Conservation (phyloP, 2,888 invertebrate species). For the Troglohyphantes excavatus region DNA sequence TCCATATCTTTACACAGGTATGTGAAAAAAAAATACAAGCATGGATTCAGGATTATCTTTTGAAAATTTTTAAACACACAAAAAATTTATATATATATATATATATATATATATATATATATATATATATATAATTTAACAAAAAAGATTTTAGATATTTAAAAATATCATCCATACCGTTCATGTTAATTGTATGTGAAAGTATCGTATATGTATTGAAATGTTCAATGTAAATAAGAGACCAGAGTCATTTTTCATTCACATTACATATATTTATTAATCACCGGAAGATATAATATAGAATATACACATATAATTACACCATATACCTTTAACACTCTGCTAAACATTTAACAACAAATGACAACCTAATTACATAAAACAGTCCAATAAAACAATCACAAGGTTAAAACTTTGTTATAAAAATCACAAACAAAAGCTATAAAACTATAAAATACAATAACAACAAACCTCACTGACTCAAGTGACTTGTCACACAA, state of each 20-base stretch:
- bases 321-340: slow-evolving; percentile 31
- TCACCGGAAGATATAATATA: slow-evolving; percentile 46
- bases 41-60: too few relatives aligned
- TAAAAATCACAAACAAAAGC: slow-evolving; percentile 52
- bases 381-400: slow-evolving; percentile 39
- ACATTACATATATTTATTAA: slow-evolving; percentile 39
- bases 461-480: slow-evolving; percentile 60
- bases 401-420: slow-evolving; percentile 47
- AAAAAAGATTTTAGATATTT: too few relatives aligned
- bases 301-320: slow-evolving; percentile 52
- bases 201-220: too few relatives aligned
- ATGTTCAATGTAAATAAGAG: too few relatives aligned
- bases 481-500: slow-evolving; percentile 13
- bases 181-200: too few relatives aligned
- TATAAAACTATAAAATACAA: slow-evolving; percentile 68
- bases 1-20: too few relatives aligned
- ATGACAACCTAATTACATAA: slow-evolving; percentile 49
- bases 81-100: too few relatives aligned
- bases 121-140: too few relatives aligned
- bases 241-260: background rate
- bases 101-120: too few relatives aligned
- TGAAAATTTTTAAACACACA: too few relatives aligned
- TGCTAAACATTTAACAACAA: slow-evolving; percentile 42
- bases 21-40: too few relatives aligned
- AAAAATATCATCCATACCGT: too few relatives aligned